phyloP scores from a whole-genome alignment of 2,113 vertebrate genomes.

The Noctilio leporinus region DNA sequence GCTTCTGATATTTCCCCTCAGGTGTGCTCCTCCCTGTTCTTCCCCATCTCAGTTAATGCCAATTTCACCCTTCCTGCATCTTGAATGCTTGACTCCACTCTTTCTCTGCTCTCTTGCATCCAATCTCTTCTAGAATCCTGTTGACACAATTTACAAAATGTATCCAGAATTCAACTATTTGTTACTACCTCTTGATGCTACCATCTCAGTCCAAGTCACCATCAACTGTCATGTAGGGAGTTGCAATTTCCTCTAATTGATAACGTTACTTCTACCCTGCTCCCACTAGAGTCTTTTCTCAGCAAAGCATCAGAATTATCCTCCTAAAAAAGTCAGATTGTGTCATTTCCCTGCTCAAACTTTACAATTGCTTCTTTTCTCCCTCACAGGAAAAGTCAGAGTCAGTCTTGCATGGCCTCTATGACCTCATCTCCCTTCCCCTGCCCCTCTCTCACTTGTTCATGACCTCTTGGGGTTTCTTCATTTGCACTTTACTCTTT shows the following conservation, averaged over 20 bases:
- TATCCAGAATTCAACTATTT: not conserved
- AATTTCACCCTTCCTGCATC: not conserved
- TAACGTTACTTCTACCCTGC: not conserved
- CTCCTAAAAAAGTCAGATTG: not conserved
- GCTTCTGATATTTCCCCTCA: not conserved
- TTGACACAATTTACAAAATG: not conserved
- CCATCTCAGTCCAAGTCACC: not conserved
- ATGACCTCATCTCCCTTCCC: not conserved
- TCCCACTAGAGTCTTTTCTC: not conserved
- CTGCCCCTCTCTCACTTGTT: not conserved
- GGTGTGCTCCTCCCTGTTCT: not conserved
- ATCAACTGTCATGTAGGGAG: not conserved
- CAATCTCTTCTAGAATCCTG: not conserved
- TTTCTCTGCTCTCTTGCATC: not conserved
- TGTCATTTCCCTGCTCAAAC: not conserved
- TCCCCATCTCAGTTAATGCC: not conserved
- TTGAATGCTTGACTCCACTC: not conserved
- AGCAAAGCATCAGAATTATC: not conserved
- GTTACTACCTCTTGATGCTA: not conserved
- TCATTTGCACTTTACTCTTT: not conserved
- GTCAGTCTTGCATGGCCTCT: not conserved
- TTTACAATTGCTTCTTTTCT: not conserved
- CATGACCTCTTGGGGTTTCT: not conserved
- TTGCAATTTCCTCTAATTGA: not conserved
- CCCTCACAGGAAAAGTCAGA: not conserved